Evolutionary conservation across 37 sponge, comb jelly and placozoan species (phyloP).

Genomic region (Trichoplax adhaerens): DNA sequence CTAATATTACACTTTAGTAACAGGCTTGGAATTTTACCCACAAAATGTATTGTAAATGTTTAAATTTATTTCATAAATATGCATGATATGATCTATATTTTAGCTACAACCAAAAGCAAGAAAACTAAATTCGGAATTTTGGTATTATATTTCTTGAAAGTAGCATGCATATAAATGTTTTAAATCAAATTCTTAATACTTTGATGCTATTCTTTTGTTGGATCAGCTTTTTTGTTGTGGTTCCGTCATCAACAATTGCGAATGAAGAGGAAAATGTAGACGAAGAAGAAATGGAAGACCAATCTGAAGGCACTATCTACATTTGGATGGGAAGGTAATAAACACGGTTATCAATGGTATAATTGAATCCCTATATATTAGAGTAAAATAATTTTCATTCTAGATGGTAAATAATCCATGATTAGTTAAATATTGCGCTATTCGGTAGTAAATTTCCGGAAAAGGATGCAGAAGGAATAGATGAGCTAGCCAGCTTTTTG

Average conservation of each 20-base stretch:
- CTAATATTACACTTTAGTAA: no score
- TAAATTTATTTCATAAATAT: no score
- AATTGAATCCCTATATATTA: background rate
- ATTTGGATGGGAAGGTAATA: conserved; percentile 62
- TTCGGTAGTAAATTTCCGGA: no score
- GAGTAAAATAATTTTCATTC: conserved; percentile 9
- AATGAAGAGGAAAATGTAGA: no score
- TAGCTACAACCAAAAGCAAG: conserved; percentile 38
- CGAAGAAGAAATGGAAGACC: conserved; percentile 25
- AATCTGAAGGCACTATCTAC: conserved; percentile 74
- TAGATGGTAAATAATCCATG: no score
- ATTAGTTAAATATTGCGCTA: no score
- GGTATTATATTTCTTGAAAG: conserved; percentile 14
- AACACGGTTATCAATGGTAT: background rate
- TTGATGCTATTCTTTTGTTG: background rate
- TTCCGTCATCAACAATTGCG: conserved; percentile 25
- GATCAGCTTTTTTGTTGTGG: background rate
- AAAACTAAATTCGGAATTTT: conserved; percentile 64
- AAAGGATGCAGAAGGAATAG: no score
- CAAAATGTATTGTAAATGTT: no score
- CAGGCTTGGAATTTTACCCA: no score
- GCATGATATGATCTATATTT: background rate
- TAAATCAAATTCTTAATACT: no score
- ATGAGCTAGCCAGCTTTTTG: no score
- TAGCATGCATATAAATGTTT: no score